Percentiles rank a stretch among this genome's conserved stretches.
phyloP scores from a whole-genome alignment of 1,140 invertebrate species.

The Temnothorax nylanderi region DNA sequence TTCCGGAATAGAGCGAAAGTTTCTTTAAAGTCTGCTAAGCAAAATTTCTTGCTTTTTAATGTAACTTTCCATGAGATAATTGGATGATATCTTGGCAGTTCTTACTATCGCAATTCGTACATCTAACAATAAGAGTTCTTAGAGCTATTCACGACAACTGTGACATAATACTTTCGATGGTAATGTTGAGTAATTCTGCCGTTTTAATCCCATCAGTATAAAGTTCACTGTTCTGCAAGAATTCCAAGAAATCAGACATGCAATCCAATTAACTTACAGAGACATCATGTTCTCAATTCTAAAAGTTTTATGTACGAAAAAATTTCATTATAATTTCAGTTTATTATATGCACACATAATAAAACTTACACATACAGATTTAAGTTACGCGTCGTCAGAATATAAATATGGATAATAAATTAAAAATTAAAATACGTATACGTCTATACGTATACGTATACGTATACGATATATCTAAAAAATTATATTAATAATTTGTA shows the following conservation, averaged over 20 bases:
- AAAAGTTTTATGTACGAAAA: neutral
- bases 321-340: neutral
- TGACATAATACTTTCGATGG: slow-evolving; percentile 56
- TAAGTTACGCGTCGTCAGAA: neutral
- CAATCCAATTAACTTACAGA: neutral
- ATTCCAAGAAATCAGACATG: neutral
- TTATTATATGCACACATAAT: neutral
- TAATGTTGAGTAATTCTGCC: slow-evolving; percentile 35
- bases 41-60: slow-evolving; percentile 53
- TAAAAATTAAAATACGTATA: neutral
- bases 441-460: no score
- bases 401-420: neutral
- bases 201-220: slow-evolving; percentile 42
- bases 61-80: slow-evolving; percentile 60
- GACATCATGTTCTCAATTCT: neutral
- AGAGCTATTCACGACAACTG: slow-evolving; percentile 68
- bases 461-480: neutral
- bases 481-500: neutral
- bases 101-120: slow-evolving; percentile 58
- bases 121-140: slow-evolving; percentile 3
- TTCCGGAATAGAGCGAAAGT: neutral
- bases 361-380: neutral
- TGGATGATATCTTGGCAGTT: slow-evolving; percentile 27
- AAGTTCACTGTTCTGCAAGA: slow-evolving; percentile 34
- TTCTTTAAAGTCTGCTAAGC: slow-evolving; percentile 24